Percentiles rank a stretch among this genome's conserved stretches.
Evolutionary conservation across 2,797 vertebrate species (phyloP).

Genomic region (Gorsachius magnificus): DNA sequence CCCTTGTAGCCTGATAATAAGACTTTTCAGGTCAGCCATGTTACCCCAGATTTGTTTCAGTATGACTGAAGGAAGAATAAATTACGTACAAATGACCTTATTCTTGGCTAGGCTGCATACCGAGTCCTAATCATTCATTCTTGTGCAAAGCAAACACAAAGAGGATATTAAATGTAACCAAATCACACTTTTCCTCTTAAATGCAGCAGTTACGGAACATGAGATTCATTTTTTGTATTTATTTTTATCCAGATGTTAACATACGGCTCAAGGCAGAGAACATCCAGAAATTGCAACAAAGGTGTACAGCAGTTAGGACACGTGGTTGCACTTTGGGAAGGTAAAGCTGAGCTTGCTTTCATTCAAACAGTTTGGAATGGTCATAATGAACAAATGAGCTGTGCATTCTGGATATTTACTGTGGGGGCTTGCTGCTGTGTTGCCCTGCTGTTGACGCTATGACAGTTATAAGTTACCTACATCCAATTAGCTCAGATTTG

Average conservation of each 20-base stretch:
- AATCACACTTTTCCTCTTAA: neutral
- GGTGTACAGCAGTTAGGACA: neutral
- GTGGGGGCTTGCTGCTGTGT: neutral
- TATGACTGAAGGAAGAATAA: neutral
- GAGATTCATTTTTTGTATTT: neutral
- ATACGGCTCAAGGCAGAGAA: neutral
- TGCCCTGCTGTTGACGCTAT: neutral
- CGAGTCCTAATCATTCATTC: neutral
- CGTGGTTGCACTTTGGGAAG: neutral
- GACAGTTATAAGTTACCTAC: neutral
- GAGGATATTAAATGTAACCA: neutral
- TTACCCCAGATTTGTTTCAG: neutral
- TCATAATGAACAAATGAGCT: neutral
- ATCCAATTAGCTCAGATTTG: neutral
- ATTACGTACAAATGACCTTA: neutral
- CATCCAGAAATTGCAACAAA: neutral
- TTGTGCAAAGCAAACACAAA: neutral
- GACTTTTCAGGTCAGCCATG: neutral
- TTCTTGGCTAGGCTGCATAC: neutral
- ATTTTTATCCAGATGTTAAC: conserved; percentile 17
- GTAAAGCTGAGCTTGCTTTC: neutral
- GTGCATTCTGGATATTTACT: neutral
- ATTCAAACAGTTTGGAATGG: neutral
- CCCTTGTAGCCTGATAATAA: neutral
- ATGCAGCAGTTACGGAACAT: neutral